Base-by-base conservation (phyloP, 2,797 vertebrate genomes). In the Betta splendens region DNA sequence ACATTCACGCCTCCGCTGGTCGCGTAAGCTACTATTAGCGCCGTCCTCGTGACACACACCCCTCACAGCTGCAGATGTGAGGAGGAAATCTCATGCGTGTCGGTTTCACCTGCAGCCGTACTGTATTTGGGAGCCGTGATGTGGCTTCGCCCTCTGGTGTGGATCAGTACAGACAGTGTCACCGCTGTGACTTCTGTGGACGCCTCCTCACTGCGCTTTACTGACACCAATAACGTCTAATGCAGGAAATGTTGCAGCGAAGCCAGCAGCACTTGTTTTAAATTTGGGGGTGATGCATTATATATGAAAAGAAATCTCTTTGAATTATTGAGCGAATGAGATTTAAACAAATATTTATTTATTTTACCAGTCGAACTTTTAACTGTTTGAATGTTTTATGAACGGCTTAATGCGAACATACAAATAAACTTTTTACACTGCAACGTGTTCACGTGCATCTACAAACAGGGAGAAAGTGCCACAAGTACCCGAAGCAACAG, bases 331-430 rank as follows among this genome's bases (percentile, higher is more conserved):
- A 88, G 63, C 12, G 44, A 42, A 26, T 55, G 28, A 64, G 72
- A 76, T 87, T 89, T 84, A 78, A 76, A 80, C 77, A 79, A 74
- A 80, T 86, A 72, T 79, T 71, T 71, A 53, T 72, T 71, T 58
- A 63, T 69, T 58, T 69, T 66, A 36, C n/a, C 5, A 46, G 36
- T 12, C 29, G 71, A 49, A 79, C 62, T 58, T 45, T 26, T 46
- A 5, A 58, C 40, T 46, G 63, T 85, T 77, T 76, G 33, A 63
- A 78, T 75, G 28, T 44, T 18, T 69, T 43, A 59, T 21, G 13
- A 33, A 28, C 53, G 28, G 40, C 33, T 45, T 37, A 44, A 39
- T 21, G 18, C 62, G 51, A 18, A 33, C 39, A 28, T 56, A 46
- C 36, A 48, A 64, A 80, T 48, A 37, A 44, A 77, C 5, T 2